Evolutionary conservation across 2,113 vertebrate species (phyloP).

Genomic region (Saguinus imperator): DNA sequence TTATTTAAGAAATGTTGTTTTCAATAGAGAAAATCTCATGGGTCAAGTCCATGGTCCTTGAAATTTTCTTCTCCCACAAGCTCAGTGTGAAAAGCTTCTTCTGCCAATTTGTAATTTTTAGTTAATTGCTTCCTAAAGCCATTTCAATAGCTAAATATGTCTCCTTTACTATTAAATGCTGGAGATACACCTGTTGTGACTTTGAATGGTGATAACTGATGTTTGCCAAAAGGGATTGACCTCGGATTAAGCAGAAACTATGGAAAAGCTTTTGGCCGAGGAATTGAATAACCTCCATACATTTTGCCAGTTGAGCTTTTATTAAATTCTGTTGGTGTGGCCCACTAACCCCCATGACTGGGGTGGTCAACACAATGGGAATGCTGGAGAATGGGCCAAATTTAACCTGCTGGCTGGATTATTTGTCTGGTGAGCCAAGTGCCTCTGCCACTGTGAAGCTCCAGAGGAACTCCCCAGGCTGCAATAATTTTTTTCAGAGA

Average conservation of each 20-base stretch:
- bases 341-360: background rate
- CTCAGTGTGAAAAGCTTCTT: background rate
- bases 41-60: background rate
- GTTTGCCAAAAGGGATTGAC: background rate
- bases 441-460: background rate
- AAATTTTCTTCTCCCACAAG: background rate
- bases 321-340: background rate
- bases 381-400: background rate
- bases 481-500: background rate
- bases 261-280: background rate
- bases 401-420: background rate
- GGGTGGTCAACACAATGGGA: background rate
- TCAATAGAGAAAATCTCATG: background rate
- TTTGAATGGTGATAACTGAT: background rate
- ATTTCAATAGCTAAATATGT: background rate
- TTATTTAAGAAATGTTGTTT: background rate
- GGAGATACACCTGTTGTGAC: background rate
- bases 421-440: background rate
- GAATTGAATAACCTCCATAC: background rate
- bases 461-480: background rate
- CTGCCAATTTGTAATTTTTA: background rate
- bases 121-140: background rate
- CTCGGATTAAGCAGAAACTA: background rate
- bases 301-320: background rate
- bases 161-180: background rate